Percentiles rank a stretch among this genome's conserved stretches.
Conservation (phyloP, 2,888 invertebrate species). For the Epinotia ramella region DNA sequence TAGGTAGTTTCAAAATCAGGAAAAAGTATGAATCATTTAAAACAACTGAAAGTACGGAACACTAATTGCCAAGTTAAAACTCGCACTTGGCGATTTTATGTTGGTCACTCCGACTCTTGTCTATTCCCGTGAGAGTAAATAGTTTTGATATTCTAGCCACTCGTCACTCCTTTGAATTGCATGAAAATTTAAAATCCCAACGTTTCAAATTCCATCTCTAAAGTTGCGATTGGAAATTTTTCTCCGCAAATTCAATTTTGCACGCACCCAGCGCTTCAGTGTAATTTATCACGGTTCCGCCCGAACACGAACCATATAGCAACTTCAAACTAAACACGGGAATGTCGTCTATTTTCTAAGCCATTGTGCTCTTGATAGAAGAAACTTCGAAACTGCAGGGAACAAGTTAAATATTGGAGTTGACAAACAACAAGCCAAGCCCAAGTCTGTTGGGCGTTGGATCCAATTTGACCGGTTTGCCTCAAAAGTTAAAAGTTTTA, state of each 20-base stretch:
- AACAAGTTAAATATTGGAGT: conserved; percentile 77
- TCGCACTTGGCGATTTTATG: too few relatives aligned
- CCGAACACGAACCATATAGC: conserved; percentile 36
- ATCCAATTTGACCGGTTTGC: conserved; percentile 60
- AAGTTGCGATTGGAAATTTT: conserved; percentile 33
- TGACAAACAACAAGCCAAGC: conserved; percentile 69
- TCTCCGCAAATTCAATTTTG: conserved; percentile 40
- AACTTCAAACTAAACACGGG: conserved; percentile 52
- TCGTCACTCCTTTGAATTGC: conserved; percentile 13
- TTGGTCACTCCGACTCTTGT: not conserved
- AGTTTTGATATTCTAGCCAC: conserved; percentile 6
- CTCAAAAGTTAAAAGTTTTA: conserved; percentile 60
- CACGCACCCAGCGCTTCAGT: conserved; percentile 36
- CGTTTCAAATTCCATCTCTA: conserved; percentile 20
- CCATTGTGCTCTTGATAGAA: conserved; percentile 63
- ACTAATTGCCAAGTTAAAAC: too few relatives aligned
- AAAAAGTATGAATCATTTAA: too few relatives aligned
- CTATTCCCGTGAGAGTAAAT: not conserved
- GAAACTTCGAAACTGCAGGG: conserved; percentile 66
- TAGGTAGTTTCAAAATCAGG: too few relatives aligned
- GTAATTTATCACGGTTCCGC: conserved; percentile 40
- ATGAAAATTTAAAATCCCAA: conserved; percentile 27
- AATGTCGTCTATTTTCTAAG: conserved; percentile 56
- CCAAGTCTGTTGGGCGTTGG: conserved; percentile 58
- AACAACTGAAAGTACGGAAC: too few relatives aligned